Evolutionary conservation across 2,113 vertebrate genomes (phyloP).

Genomic region (Platichthys stellatus): DNA sequence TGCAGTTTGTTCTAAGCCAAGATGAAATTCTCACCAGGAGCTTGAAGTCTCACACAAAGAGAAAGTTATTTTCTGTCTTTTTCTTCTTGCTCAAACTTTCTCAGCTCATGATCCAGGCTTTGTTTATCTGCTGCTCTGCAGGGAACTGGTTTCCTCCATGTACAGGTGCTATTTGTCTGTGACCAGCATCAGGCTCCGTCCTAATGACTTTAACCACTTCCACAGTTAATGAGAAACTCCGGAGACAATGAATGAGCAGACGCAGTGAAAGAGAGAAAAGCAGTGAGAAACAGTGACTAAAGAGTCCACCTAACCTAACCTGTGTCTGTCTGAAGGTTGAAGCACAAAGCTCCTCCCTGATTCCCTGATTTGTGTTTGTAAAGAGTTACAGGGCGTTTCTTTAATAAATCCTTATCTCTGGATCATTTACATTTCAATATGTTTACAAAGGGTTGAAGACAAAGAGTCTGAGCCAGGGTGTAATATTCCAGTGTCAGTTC

Average conservation of each 20-base stretch:
- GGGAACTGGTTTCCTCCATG: constrained; percentile 34
- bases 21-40: neutral
- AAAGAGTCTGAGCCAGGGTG: constrained; percentile 1
- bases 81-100: neutral
- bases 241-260: constrained; percentile 12
- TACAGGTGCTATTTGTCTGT: constrained; percentile 19
- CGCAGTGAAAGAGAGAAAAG: neutral
- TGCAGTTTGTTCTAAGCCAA: neutral
- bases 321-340: neutral
- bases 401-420: constrained; percentile 22
- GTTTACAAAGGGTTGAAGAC: constrained; percentile 12
- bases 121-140: constrained; percentile 14
- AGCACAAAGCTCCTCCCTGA: neutral
- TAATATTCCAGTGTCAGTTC: neutral
- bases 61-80: neutral
- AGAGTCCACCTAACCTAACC: neutral
- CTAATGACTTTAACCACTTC: constrained; percentile 22
- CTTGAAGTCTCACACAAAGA: neutral
- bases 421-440: constrained; percentile 44
- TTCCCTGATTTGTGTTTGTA: constrained; percentile 13
- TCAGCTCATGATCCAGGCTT: neutral
- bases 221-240: constrained; percentile 21
- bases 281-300: neutral
- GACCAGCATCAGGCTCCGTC: constrained; percentile 1
- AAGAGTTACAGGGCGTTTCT: neutral